phyloP scores from a whole-genome alignment of 2,797 vertebrate genomes.

The Sebastes jordani region DNA sequence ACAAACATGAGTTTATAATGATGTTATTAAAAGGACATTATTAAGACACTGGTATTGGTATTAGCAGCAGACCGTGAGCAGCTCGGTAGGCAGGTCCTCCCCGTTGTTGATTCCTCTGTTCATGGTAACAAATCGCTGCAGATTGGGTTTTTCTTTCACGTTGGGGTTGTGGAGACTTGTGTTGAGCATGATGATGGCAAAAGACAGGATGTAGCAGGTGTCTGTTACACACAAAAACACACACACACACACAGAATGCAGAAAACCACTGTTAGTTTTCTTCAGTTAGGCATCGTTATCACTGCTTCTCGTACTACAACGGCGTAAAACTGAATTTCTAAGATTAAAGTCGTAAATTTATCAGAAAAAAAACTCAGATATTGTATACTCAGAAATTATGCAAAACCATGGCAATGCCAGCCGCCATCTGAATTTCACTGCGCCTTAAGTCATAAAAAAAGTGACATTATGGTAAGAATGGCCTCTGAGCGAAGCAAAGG shows the following conservation, averaged over 20 bases:
- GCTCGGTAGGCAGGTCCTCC: slow-evolving; percentile 83
- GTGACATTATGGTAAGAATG: no score
- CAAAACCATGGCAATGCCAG: neutral
- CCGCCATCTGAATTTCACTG: neutral
- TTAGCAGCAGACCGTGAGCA: slow-evolving; percentile 81
- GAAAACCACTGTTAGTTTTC: slow-evolving; percentile 17
- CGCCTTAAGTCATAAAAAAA: no score
- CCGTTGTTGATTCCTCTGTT: slow-evolving; percentile 91
- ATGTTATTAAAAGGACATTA: neutral
- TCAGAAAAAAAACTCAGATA: neutral
- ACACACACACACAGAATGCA: neutral
- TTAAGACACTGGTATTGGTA: neutral
- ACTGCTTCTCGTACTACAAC: neutral
- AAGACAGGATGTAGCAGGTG: slow-evolving; percentile 94
- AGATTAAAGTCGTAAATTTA: neutral
- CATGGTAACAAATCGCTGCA: slow-evolving; percentile 91
- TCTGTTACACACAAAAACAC: slow-evolving; percentile 74
- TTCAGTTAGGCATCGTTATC: neutral
- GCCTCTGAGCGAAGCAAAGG: no score
- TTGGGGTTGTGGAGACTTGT: slow-evolving; percentile 95
- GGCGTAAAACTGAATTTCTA: neutral
- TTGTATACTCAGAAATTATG: neutral
- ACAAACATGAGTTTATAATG: neutral
- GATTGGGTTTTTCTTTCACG: slow-evolving; percentile 89
- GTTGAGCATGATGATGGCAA: slow-evolving; percentile 96